Evolutionary conservation across 2,797 vertebrate species (phyloP).

Genomic region (Prionace glauca): DNA sequence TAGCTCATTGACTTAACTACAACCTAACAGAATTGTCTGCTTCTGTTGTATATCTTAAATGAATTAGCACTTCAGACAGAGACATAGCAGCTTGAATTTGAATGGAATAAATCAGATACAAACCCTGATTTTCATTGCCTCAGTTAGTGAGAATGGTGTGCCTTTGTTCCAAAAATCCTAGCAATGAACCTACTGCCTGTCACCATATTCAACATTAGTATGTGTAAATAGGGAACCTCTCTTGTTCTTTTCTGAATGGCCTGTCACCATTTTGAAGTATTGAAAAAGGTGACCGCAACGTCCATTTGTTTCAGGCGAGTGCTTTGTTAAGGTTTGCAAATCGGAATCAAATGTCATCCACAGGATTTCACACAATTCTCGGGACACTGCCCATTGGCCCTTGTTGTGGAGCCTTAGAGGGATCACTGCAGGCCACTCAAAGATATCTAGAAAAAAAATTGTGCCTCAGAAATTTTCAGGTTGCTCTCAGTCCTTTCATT

Average conservation of each 20-base stretch:
- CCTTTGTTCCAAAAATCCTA: too few relatives aligned
- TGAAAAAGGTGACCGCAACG: not conserved
- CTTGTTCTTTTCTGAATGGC: not conserved
- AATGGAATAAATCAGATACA: too few relatives aligned
- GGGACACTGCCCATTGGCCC: too few relatives aligned
- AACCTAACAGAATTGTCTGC: too few relatives aligned
- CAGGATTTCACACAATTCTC: not conserved
- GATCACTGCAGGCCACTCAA: not conserved
- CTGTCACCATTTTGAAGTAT: not conserved
- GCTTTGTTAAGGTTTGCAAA: not conserved
- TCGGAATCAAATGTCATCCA: not conserved
- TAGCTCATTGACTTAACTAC: too few relatives aligned
- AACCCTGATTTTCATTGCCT: too few relatives aligned
- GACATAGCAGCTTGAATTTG: too few relatives aligned
- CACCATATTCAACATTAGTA: not conserved
- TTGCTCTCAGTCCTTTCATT: not conserved
- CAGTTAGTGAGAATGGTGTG: too few relatives aligned
- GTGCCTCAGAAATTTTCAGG: not conserved
- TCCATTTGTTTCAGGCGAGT: not conserved
- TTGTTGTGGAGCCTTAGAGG: not conserved
- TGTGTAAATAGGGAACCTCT: conserved; percentile 1
- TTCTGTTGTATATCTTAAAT: not conserved
- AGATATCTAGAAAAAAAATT: not conserved
- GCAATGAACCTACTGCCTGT: not conserved
- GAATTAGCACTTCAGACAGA: not conserved